These are phyloP conservation scores for Gila orcuttii DNA, from an alignment of 2,113 vertebrate genomes.

Conservation along the genomic window DNA sequence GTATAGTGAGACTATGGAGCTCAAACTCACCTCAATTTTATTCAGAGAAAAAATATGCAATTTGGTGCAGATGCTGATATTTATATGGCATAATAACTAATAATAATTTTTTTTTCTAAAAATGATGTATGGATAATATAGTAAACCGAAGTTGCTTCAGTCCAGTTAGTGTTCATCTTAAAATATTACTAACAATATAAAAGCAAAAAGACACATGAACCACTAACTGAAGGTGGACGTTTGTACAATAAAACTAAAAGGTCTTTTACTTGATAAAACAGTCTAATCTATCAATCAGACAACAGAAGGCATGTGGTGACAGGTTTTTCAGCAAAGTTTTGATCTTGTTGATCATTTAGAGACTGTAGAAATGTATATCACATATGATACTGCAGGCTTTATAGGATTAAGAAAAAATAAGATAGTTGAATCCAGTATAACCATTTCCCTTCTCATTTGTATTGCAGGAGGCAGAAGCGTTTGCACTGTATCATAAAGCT, in stretches of 20 bases:
- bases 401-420: background rate
- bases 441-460: background rate
- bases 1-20: background rate
- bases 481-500: slow-evolving; percentile 95
- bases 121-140: background rate
- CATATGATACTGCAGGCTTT: background rate
- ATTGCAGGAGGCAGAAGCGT: slow-evolving; percentile 93
- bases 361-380: background rate
- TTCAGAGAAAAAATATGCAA: background rate
- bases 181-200: background rate
- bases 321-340: too few species aligned
- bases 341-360: background rate
- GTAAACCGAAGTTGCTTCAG: background rate
- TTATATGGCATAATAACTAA: background rate
- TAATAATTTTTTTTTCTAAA: background rate
- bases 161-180: background rate
- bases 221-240: background rate
- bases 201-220: too few species aligned
- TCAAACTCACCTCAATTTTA: background rate
- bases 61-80: background rate
- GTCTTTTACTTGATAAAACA: background rate
- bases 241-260: background rate
- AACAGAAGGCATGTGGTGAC: too few species aligned
- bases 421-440: background rate
- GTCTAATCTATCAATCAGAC: too few species aligned